A percentile compares a stretch with the other conserved stretches of the same genome.
Evolutionary conservation across 2,888 invertebrate species (phyloP).

Genomic region (Apeira syringaria): DNA sequence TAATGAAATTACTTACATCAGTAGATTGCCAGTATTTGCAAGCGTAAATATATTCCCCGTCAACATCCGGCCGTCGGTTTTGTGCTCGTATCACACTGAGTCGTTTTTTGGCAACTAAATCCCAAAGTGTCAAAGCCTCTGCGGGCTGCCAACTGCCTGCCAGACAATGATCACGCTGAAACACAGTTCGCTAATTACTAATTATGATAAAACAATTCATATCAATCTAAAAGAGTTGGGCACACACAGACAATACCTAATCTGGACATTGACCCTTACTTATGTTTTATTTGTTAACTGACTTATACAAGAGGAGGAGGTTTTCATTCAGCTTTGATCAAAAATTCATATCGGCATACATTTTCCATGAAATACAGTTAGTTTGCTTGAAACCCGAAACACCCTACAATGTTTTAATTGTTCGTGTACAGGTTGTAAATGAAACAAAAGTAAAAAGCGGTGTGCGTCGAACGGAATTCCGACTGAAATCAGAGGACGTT

Average conservation of each 20-base stretch:
- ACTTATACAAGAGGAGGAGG: too few species aligned
- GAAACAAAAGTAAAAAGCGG: constrained; percentile 3
- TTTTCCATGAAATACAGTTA: too few species aligned
- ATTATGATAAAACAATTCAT: too few species aligned
- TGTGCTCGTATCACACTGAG: constrained; percentile 69
- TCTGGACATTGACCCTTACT: too few species aligned
- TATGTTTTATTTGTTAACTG: too few species aligned
- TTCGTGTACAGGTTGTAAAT: constrained; percentile 11
- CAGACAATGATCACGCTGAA: constrained; percentile 74
- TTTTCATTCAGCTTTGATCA: too few species aligned
- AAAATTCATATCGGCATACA: too few species aligned
- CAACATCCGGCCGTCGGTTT: constrained; percentile 76
- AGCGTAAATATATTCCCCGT: constrained; percentile 83
- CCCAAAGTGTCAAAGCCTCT: constrained; percentile 81
- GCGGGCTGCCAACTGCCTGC: constrained; percentile 83
- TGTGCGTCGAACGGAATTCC: constrained; percentile 21
- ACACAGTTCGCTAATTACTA: too few species aligned
- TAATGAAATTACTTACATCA: constrained; percentile 51
- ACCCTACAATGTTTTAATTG: constrained; percentile 11
- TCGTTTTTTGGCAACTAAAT: constrained; percentile 73
- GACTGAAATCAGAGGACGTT: too few species aligned
- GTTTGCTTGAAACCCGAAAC: constrained; percentile 4
- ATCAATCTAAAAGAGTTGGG: too few species aligned
- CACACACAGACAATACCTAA: too few species aligned
- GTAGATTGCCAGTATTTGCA: constrained; percentile 77